Evolutionary conservation across 2,113 vertebrate genomes (phyloP).

Genomic region (Bothrops jararaca): DNA sequence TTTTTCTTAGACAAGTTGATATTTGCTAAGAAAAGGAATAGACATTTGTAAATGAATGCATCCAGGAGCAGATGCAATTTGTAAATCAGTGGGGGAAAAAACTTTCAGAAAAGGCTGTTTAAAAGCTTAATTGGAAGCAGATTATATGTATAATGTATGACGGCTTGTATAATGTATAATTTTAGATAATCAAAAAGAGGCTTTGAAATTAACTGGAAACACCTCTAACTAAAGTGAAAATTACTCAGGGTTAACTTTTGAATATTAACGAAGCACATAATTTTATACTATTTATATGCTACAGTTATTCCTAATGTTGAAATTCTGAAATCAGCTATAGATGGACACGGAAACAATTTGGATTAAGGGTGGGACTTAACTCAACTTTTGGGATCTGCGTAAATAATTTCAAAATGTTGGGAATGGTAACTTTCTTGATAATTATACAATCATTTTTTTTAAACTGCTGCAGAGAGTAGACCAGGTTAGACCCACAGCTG

Average conservation of each 20-base stretch:
- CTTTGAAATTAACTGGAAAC: constrained; percentile 33
- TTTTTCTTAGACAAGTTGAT: background rate
- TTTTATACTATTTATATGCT: background rate
- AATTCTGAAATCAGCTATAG: background rate
- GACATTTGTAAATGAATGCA: background rate
- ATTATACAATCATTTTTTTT: background rate
- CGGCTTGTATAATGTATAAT: background rate
- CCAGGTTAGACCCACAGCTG: background rate
- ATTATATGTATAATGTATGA: background rate
- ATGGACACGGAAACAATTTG: background rate
- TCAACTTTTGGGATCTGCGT: background rate
- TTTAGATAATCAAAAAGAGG: background rate
- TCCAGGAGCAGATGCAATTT: background rate
- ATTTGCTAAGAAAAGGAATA: background rate
- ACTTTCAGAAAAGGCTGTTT: background rate
- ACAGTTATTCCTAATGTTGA: background rate
- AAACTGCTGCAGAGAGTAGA: background rate
- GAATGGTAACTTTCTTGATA: background rate
- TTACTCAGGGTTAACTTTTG: background rate
- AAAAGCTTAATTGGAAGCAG: background rate
- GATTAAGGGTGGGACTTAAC: background rate
- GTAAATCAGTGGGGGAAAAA: background rate
- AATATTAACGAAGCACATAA: background rate
- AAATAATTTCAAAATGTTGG: background rate
- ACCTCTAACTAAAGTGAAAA: background rate